Percentiles rank a stretch among this genome's conserved stretches.
phyloP scores from a whole-genome alignment of 1,140 invertebrate species.

The Aphelenchoides fujianensis region DNA sequence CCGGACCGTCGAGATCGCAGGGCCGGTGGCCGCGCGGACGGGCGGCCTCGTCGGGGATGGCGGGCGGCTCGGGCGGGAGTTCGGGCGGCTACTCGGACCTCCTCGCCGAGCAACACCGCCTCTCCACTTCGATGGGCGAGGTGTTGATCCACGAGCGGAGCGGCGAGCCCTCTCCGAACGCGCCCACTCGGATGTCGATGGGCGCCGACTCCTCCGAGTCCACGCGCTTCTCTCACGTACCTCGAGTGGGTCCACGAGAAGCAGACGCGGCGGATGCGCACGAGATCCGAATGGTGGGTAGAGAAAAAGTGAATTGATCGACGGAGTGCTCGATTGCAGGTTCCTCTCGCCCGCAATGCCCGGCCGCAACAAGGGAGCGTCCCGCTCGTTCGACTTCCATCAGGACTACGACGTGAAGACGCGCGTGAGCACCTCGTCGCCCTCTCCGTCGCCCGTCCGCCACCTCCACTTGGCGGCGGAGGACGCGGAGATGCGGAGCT shows the following conservation, averaged over 20 bases:
- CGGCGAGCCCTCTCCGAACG: conserved; percentile 5
- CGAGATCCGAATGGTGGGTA: conserved; percentile 88
- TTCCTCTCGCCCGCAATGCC: conserved; percentile 69
- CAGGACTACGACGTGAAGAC: background rate
- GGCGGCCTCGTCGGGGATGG: background rate
- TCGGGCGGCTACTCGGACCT: background rate
- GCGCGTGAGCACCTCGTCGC: background rate
- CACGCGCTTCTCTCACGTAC: conserved; percentile 82
- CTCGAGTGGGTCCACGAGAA: conserved; percentile 87
- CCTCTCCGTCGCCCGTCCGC: conserved; percentile 37
- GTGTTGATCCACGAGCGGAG: conserved; percentile 17
- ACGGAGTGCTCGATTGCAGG: no score
- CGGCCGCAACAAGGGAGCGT: conserved; percentile 36
- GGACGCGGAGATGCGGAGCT: conserved; percentile 24
- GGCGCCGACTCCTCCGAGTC: conserved; percentile 84
- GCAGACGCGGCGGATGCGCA: conserved; percentile 85
- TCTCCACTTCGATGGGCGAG: conserved; percentile 47
- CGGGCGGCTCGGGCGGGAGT: background rate
- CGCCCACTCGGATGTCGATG: conserved; percentile 66
- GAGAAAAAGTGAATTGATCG: no score
- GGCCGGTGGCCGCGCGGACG: conserved; percentile 20
- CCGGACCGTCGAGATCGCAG: conserved; percentile 19
- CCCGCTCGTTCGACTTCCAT: conserved; percentile 42
- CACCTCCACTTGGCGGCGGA: conserved; percentile 12
- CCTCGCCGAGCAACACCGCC: conserved; percentile 26